Percentiles rank a stretch among this genome's conserved stretches.
Conservation (phyloP, 1,140 invertebrate species). For the Melipona quadrifasciata region DNA sequence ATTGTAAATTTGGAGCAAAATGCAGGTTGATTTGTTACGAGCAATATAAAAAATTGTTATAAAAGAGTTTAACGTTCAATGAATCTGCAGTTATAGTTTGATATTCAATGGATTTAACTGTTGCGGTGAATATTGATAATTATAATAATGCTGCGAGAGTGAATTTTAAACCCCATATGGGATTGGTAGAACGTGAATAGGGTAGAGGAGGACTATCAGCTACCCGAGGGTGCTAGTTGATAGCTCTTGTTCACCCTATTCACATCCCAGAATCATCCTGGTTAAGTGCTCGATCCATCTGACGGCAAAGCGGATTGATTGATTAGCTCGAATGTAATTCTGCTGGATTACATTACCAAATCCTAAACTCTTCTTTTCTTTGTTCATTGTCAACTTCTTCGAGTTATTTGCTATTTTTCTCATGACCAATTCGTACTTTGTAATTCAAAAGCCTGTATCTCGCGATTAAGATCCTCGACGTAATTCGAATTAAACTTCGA, state of each 20-base stretch:
- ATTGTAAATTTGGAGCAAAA: too few relatives aligned
- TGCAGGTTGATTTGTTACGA: too few relatives aligned
- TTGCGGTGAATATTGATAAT: neutral
- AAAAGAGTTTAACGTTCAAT: neutral
- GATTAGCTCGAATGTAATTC: neutral
- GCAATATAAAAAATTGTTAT: neutral
- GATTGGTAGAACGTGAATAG: neutral
- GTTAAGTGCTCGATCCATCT: neutral
- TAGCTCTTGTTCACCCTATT: slow-evolving; percentile 8
- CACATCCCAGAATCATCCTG: neutral
- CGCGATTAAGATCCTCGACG: neutral
- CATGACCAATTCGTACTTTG: too few relatives aligned
- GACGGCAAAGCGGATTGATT: neutral
- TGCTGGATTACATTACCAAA: neutral
- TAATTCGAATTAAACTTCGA: neutral
- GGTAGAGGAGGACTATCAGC: neutral
- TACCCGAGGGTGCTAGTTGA: neutral
- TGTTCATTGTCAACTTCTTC: neutral
- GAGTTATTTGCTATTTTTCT: neutral
- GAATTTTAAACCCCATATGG: neutral
- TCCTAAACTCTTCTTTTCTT: neutral
- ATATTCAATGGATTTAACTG: neutral
- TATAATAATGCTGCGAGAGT: neutral
- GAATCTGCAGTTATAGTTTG: neutral
- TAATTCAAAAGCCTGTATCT: too few relatives aligned